A percentile compares a stretch with the other conserved stretches of the same genome.
phyloP scores from a whole-genome alignment of 1,140 invertebrate species.

The Hyles euphorbiae region DNA sequence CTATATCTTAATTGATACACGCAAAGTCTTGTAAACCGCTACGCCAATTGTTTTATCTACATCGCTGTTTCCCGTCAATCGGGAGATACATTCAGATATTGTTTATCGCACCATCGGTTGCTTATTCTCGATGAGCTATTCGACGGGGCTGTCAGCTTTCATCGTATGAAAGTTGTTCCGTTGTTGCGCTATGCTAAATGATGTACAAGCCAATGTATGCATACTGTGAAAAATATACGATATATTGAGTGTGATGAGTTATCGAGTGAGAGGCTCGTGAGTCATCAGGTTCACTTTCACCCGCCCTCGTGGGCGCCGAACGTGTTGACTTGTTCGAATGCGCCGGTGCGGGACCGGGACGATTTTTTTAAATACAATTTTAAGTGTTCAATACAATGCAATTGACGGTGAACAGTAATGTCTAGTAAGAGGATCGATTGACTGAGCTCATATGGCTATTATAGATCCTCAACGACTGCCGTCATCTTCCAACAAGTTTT shows the following conservation, averaged over 20 bases:
- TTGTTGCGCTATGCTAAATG: slow-evolving; percentile 7
- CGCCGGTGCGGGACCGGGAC: slow-evolving; percentile 4
- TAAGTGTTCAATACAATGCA: background rate
- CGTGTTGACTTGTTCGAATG: slow-evolving; percentile 4
- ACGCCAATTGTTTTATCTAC: too few species aligned
- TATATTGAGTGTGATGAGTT: slow-evolving; percentile 15
- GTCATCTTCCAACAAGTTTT: too few species aligned
- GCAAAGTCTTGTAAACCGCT: too few species aligned
- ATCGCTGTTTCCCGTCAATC: too few species aligned
- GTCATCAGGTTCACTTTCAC: slow-evolving; percentile 55
- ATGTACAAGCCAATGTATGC: background rate
- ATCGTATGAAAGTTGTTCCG: slow-evolving; percentile 5
- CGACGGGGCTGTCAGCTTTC: background rate
- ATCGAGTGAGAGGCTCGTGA: slow-evolving; percentile 28
- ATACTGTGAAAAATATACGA: slow-evolving; percentile 3
- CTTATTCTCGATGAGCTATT: background rate
- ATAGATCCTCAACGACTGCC: too few species aligned
- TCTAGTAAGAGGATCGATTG: too few species aligned
- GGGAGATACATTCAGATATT: too few species aligned
- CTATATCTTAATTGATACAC: too few species aligned
- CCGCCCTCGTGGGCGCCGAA: slow-evolving; percentile 23
- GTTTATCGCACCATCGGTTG: background rate
- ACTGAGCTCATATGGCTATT: too few species aligned
- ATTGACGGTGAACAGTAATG: too few species aligned
- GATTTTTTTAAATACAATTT: background rate